These are phyloP conservation scores for Drosophila peninsularis DNA, from an alignment of 2,888 invertebrate genomes.

Conservation along the genomic window DNA sequence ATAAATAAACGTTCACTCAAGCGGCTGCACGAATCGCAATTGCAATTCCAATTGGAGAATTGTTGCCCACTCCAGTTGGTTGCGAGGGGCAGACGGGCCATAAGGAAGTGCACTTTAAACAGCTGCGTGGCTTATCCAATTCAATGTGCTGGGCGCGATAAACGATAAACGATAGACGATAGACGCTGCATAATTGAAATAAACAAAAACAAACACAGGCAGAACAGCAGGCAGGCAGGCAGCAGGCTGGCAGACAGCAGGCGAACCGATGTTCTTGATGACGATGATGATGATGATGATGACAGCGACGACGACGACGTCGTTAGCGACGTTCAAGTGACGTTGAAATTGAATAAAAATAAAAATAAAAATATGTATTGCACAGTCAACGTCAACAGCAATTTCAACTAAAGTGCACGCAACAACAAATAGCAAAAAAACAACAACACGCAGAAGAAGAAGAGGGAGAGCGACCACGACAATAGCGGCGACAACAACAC, in stretches of 20 bases:
- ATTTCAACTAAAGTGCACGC: conserved; percentile 79
- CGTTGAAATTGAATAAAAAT: conserved; percentile 76
- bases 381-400: conserved; percentile 71
- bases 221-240: background rate
- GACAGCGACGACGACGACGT: conserved; percentile 28
- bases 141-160: conserved; percentile 47
- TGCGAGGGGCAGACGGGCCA: conserved; percentile 28
- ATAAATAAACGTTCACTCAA: conserved; percentile 57
- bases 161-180: conserved; percentile 50
- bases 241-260: conserved; percentile 2
- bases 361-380: conserved; percentile 57
- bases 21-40: conserved; percentile 36
- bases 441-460: conserved; percentile 22
- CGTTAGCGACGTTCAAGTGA: conserved; percentile 61
- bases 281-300: conserved; percentile 13
- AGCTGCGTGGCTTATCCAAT: conserved; percentile 72
- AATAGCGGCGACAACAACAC: conserved; percentile 63
- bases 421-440: conserved; percentile 57
- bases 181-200: conserved; percentile 70
- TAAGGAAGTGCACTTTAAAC: conserved; percentile 73
- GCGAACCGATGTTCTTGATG: conserved; percentile 16
- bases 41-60: conserved; percentile 22
- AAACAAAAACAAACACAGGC: conserved; percentile 25
- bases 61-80: conserved; percentile 36
- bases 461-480: conserved; percentile 47